A percentile compares a stretch with the other conserved stretches of the same genome.
Evolutionary conservation across 2,797 vertebrate genomes (phyloP).

Genomic region (Myioborus miniatus): DNA sequence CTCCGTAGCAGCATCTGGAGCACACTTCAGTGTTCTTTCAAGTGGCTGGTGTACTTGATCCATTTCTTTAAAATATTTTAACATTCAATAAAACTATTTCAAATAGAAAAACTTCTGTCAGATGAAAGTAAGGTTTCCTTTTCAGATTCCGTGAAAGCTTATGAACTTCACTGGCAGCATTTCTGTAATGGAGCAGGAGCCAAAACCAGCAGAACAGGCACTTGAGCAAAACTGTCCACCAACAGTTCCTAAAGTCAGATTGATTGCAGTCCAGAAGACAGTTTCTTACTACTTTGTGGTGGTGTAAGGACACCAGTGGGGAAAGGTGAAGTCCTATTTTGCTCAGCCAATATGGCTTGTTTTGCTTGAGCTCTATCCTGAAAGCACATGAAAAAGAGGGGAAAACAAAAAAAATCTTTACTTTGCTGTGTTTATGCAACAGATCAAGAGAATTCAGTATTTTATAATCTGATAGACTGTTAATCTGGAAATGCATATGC

Average conservation of each 20-base stretch:
- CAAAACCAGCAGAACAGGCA: conserved; percentile 56
- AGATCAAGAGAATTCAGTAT: neutral
- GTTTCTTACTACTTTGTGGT: conserved; percentile 90
- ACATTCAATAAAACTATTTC: conserved; percentile 73
- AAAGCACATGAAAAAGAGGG: neutral
- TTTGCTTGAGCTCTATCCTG: conserved; percentile 89
- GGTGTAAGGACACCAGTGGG: conserved; percentile 91
- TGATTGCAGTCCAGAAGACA: conserved; percentile 33
- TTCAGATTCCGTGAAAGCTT: conserved; percentile 58
- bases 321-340: conserved; percentile 79
- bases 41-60: conserved; percentile 81
- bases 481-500: neutral
- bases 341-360: conserved; percentile 81
- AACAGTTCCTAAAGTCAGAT: conserved; percentile 42
- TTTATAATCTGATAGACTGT: neutral
- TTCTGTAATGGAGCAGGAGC: conserved; percentile 6
- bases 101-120: conserved; percentile 53
- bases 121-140: neutral
- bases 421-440: neutral
- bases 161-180: conserved; percentile 49
- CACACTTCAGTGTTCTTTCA: conserved; percentile 79
- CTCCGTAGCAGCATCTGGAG: conserved; percentile 93
- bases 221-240: conserved; percentile 38
- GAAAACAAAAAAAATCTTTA: neutral
- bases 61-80: conserved; percentile 59